Base-by-base conservation (phyloP, 2,888 invertebrate genomes). In the Pelosia muscerda region DNA sequence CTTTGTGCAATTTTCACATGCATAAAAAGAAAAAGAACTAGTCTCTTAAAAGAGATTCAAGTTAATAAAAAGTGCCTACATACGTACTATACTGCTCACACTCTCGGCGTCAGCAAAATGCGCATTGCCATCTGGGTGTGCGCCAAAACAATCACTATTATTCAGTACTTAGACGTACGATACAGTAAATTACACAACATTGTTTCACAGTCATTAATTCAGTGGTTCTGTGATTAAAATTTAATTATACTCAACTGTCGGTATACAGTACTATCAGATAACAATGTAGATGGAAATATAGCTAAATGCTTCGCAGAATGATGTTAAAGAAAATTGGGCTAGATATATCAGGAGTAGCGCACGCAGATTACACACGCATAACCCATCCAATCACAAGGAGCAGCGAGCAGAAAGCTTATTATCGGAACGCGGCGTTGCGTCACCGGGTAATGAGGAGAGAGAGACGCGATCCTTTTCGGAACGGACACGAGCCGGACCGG, bases 111-210 rank as follows among this genome's bases (percentile, higher is more conserved):
- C 90, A 90, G 91, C 89, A 84, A 86, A 90, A 90, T 86, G 86
- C 83, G 86, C 89, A 87, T 87, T 90, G 91, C 92, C 90, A 91
- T 91, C 93, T 94, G 94, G 94, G 89, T 84, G 87, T 78, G 85
- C 86, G 94, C 94, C 94, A 94, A 94, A 91, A 92, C 93, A 94
- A 93, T 93, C 92, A 93, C 90, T 90, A 91, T 92, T 93, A 92
- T 92, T 91, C 92, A 91, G 90, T 91, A 92, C 88, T 91, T 92
- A 93, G 83, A 86, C 84, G 80, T 77, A 76, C 83, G 80, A 86
- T 82, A 82, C 81, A 83, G 81, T 81, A 85, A 84, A 84, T 86
- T 83, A 86, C 84, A 79, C 74, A 81, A 81, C 78, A 84, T 82
- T 81, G 81, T 82, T 85, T 80, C 81, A 81, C 76, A 79, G 81